phyloP scores from a whole-genome alignment of 2,113 vertebrate species.

The Oncorhynchus keta region DNA sequence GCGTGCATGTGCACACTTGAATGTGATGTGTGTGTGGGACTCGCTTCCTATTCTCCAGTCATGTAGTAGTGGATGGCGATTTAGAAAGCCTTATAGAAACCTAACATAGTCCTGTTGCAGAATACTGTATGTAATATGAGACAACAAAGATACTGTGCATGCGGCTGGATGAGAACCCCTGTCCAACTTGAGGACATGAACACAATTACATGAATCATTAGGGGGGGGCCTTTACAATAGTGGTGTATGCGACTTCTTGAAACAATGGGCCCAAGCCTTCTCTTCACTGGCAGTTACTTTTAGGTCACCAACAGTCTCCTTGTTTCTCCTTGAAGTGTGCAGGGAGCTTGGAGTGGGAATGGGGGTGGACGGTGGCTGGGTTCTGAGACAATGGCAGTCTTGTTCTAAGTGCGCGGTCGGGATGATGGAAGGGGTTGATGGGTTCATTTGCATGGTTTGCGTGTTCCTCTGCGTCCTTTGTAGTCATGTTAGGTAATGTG shows the following conservation, averaged over 20 bases:
- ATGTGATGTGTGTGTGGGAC: background rate
- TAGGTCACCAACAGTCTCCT: slow-evolving; percentile 3
- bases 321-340: background rate
- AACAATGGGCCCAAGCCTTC: background rate
- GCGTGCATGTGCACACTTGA: background rate
- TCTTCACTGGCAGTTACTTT: background rate
- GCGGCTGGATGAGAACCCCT: background rate
- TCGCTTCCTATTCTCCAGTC: too few species aligned
- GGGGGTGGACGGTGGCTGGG: background rate
- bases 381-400: background rate
- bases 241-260: background rate
- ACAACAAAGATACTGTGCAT: too few species aligned
- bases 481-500: too few species aligned
- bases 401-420: background rate
- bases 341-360: background rate
- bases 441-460: too few species aligned
- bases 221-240: too few species aligned
- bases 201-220: background rate
- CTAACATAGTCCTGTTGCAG: too few species aligned
- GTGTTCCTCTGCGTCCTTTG: too few species aligned
- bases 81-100: too few species aligned
- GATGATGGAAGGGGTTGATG: background rate
- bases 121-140: too few species aligned
- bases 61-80: too few species aligned
- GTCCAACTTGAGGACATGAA: background rate